Base-by-base conservation (phyloP, 2,888 invertebrate genomes). In the Hypsopygia costalis region DNA sequence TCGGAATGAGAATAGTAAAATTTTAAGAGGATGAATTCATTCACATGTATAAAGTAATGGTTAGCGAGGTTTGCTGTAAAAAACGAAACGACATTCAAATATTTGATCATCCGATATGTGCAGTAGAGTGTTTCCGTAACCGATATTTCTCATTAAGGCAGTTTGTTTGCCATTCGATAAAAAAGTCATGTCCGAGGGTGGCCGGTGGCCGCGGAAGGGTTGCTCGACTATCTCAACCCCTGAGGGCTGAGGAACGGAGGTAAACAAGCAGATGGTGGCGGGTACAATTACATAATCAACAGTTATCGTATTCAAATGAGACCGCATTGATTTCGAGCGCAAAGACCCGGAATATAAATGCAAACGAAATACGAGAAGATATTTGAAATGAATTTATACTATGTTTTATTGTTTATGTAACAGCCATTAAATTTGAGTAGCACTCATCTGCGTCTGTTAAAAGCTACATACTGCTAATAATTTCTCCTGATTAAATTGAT, bases 241-340 rank as follows among this genome's bases (percentile, higher is more conserved):
- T 51, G 60, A 51, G 65, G 66, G 68, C 60, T 61, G 69, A 68
- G 68, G 25, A 25, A 6, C 25, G 8, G 25, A 25, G n/a, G 25
- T n/a, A 25, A 25, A 25, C n/a, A 71, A 69, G 76, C 87, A 88
- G 87, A 88, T 87, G 87, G 79, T 60, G 67, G 44, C 47, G 65
- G 76, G 68, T 85, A 68, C 77, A 72, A 76, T 88, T 88, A 87
- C 87, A 77, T 65, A 70, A 83, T 75, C 82, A 86, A 88, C 81
- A 87, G 64, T 61, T 67, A 78, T 76, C 74, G 64, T 75, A 83
- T 85, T 86, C 69, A 80, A 86, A 86, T 82, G 72, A 69, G 58
- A 58, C 51, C 59, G 62, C 66, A 65, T 71, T 61, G 67, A 68
- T 71, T 64, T 58, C 51, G 54, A 49, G 51, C 51, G 45, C 51